phyloP scores from a whole-genome alignment of 2,797 vertebrate species.

The Odontamblyopus lacepedii region DNA sequence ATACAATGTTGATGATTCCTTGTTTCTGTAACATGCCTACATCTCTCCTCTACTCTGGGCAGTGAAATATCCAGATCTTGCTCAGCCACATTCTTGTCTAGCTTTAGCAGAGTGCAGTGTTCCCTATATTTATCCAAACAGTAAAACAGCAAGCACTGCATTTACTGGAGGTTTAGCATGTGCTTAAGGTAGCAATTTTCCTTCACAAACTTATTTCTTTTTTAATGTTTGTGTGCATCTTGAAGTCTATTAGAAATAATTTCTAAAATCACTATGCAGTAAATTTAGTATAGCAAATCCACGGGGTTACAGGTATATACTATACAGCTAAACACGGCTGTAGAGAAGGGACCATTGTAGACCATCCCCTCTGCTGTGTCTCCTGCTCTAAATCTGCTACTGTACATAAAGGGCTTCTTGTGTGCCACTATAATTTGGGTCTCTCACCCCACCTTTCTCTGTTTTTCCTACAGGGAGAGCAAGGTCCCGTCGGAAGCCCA shows the following conservation, averaged over 20 bases:
- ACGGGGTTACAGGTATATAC: neutral
- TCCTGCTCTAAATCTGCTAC: slow-evolving; percentile 22
- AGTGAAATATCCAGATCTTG: slow-evolving; percentile 31
- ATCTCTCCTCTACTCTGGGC: slow-evolving; percentile 15
- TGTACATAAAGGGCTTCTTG: slow-evolving; percentile 37
- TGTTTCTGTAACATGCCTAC: slow-evolving; percentile 49
- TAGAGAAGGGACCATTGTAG: slow-evolving; percentile 8
- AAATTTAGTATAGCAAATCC: neutral
- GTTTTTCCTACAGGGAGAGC: slow-evolving; percentile 83
- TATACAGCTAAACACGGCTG: slow-evolving; percentile 2
- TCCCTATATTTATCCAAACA: slow-evolving; percentile 58
- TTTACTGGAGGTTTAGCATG: slow-evolving; percentile 41
- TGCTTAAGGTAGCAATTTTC: slow-evolving; percentile 81
- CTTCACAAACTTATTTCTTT: neutral
- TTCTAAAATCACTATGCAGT: neutral
- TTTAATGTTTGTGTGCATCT: neutral
- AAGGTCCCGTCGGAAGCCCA: slow-evolving; percentile 88
- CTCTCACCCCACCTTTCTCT: slow-evolving; percentile 16
- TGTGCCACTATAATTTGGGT: slow-evolving; percentile 46
- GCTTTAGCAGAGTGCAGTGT: slow-evolving; percentile 50
- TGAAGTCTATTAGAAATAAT: neutral
- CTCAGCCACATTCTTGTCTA: slow-evolving; percentile 35
- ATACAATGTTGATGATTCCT: slow-evolving; percentile 41
- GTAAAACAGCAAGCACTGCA: slow-evolving; percentile 28
- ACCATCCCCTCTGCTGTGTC: slow-evolving; percentile 16